Evolutionary conservation across 2,797 vertebrate genomes (phyloP), one percentile per base, ranked within the genome.

Genomic region (Crax fasciolata): DNA sequence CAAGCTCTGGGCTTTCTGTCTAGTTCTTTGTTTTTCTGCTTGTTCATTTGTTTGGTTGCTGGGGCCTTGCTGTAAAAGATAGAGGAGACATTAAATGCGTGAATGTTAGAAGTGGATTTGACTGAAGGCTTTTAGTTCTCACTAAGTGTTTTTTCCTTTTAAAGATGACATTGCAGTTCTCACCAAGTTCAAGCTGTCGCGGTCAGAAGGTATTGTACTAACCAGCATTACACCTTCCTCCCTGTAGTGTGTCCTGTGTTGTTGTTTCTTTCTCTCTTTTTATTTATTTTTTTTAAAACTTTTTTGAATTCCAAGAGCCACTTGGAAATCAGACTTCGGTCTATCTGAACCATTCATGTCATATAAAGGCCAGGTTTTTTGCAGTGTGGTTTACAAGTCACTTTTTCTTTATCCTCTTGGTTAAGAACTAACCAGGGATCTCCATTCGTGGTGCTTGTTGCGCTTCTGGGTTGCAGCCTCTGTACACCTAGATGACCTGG

Each of bases 201-300:
- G 5, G 13, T 94, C 95, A 32, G 92, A 97, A 97, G 97, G 97
- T 97, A 97, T 89, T 18, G 96, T 97, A 96, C 95, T 96, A 91
- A 94, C 84, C 10, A 1, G 6, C 0, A 0, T 66, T 74, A 23
- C 2, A 0, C 28, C 21, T 51, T 44, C 39, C n/a, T 81, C 16
- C 17, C 16, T 61, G 7, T 82, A 12, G 11, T 59, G 13, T 81
- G 43, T 67, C 48, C 20, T 77, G 38, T 90, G 3, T 44, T 17
- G 5, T 57, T 32, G n/a, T 11, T 57, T 32, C n/a, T 4, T 32
- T 13, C 32, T 32, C 32, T 57, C 7, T 23, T 70, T 24, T 48
- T 6, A 52, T 16, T 32, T 21, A 14, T 27, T 71, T 49, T 30
- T 35, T 10, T 23, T 13, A 18, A 35, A 35, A 16, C 25, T 28